Evolutionary conservation across 2,888 invertebrate species (phyloP).

Genomic region (Eilema caniola): DNA sequence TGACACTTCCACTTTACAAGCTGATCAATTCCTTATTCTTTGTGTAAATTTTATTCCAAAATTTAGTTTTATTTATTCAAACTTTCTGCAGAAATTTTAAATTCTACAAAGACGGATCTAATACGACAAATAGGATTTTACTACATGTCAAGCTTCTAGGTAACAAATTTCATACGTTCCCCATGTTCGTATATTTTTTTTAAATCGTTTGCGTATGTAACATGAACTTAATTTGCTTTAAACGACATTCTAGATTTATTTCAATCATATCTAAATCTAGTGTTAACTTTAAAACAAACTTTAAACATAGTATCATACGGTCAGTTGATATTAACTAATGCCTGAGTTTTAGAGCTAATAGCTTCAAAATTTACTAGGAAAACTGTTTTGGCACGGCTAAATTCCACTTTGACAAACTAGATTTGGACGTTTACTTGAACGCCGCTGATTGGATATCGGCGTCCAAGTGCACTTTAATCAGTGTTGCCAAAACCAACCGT

Average conservation of each 20-base stretch:
- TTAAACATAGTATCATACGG: no score
- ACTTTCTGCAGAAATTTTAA: neutral
- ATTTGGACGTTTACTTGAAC: neutral
- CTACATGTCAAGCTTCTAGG: neutral
- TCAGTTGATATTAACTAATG: neutral
- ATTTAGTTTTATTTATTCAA: neutral
- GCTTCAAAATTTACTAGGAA: neutral
- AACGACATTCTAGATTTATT: neutral
- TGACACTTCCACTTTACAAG: conserved; percentile 2
- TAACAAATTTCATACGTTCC: no score
- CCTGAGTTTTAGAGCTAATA: neutral
- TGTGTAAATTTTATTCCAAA: neutral
- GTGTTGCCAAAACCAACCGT: neutral
- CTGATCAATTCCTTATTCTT: neutral
- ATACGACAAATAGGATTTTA: neutral
- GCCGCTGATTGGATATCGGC: neutral
- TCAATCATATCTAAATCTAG: neutral
- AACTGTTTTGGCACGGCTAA: neutral
- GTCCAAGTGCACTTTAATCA: neutral
- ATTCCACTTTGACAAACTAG: neutral
- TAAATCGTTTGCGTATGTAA: no score
- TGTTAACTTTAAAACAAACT: neutral
- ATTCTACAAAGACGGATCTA: neutral
- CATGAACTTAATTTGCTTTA: no score
- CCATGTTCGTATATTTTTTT: no score